phyloP scores from a whole-genome alignment of 2,888 invertebrate species.

The Sinelater perroti region DNA sequence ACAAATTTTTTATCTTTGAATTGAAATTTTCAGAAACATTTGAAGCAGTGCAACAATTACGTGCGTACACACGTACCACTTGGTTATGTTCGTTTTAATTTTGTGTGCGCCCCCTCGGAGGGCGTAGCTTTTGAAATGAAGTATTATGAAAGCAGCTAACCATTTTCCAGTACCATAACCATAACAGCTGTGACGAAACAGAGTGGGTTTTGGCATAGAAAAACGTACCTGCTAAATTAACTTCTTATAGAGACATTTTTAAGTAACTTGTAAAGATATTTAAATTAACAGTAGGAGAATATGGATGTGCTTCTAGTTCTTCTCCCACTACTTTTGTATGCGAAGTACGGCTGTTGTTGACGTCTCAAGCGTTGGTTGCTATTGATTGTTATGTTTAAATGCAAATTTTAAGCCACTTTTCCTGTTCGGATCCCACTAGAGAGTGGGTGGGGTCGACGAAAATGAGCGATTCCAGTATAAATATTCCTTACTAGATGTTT shows the following conservation, averaged over 20 bases:
- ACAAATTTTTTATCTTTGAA: not conserved
- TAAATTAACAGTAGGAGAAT: conserved; percentile 7
- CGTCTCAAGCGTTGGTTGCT: not conserved
- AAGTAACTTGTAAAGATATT: conserved; percentile 15
- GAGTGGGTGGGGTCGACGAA: too few species aligned
- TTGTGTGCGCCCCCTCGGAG: too few species aligned
- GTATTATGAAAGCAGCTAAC: conserved; percentile 23
- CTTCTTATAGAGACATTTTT: conserved; percentile 16
- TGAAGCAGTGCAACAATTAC: too few species aligned
- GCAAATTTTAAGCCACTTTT: too few species aligned
- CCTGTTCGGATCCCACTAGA: too few species aligned
- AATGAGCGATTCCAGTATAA: too few species aligned
- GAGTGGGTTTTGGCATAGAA: conserved; percentile 15
- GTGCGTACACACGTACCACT: not conserved
- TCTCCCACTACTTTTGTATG: not conserved
- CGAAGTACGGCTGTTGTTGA: not conserved
- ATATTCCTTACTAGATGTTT: too few species aligned
- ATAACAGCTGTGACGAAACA: too few species aligned
- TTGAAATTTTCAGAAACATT: not conserved
- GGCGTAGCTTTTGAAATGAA: too few species aligned
- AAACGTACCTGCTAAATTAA: conserved; percentile 25
- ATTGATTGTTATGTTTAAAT: too few species aligned
- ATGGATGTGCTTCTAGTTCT: conserved; percentile 6
- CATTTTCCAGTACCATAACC: conserved; percentile 20
- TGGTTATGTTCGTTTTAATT: not conserved